Conservation (phyloP, 1,140 invertebrate species). For the Lepidurus apus region DNA sequence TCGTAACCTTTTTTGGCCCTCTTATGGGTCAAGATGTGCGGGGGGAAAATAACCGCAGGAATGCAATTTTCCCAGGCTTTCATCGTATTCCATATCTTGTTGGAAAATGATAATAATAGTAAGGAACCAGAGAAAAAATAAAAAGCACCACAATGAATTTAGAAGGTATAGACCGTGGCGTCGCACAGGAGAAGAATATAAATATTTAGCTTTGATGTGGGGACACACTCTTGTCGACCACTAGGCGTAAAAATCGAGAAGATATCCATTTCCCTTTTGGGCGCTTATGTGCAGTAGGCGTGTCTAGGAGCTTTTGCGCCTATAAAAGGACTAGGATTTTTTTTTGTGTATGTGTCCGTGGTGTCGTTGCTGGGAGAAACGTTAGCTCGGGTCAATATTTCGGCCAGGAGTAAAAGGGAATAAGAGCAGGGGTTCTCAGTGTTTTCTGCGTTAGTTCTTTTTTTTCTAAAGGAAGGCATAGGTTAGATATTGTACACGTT, state of each 20-base stretch:
- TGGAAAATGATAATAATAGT: too few relatives aligned
- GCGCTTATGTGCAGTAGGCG: not conserved
- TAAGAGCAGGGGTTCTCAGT: not conserved
- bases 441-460: not conserved
- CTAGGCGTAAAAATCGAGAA: not conserved
- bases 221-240: not conserved
- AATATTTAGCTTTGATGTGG: slow-evolving; percentile 9
- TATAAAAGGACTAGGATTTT: not conserved
- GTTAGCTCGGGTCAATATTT: slow-evolving; percentile 4
- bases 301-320: not conserved
- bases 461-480: too few relatives aligned
- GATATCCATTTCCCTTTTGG: not conserved
- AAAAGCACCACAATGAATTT: not conserved
- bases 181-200: not conserved
- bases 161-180: not conserved
- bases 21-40: not conserved
- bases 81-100: too few relatives aligned
- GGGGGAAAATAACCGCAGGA: too few relatives aligned
- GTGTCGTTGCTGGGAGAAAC: not conserved
- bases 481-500: too few relatives aligned
- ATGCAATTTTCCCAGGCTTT: too few relatives aligned
- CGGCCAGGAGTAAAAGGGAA: not conserved
- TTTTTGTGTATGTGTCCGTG: not conserved
- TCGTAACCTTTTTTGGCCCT: not conserved
- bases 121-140: not conserved